Conservation (phyloP, 1,140 invertebrate genomes). For the Ceratosolen fusciceps region DNA sequence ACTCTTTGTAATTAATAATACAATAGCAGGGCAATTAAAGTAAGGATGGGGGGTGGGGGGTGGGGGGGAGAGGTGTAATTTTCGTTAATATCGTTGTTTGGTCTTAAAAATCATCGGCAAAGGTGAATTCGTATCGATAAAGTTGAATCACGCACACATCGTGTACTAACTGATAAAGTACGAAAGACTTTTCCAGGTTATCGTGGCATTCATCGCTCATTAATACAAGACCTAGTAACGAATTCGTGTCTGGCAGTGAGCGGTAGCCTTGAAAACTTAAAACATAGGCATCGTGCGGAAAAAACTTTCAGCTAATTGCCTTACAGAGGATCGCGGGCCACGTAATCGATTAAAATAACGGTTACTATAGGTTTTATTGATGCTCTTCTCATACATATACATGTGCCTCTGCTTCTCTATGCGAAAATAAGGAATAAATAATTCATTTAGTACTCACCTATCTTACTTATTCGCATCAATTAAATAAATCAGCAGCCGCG, state of each 20-base stretch:
- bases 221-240: background rate
- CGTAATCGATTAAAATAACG: too few relatives aligned
- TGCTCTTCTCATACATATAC: too few relatives aligned
- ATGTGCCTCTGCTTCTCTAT: too few relatives aligned
- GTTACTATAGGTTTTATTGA: too few relatives aligned
- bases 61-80: too few relatives aligned
- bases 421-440: too few relatives aligned
- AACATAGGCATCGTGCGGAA: background rate
- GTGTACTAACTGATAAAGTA: background rate
- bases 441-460: too few relatives aligned
- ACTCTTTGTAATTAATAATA: too few relatives aligned
- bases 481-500: background rate
- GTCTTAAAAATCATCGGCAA: too few relatives aligned
- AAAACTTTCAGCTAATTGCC: background rate
- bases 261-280: background rate
- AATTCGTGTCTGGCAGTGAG: background rate
- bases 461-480: background rate
- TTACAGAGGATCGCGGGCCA: background rate
- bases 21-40: too few relatives aligned
- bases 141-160: background rate
- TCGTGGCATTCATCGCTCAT: background rate
- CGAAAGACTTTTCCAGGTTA: constrained; percentile 4
- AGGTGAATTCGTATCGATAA: background rate
- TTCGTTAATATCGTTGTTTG: background rate
- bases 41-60: too few relatives aligned